Conservation (phyloP, 2,797 vertebrate genomes). For the Eulemur albifrons region DNA sequence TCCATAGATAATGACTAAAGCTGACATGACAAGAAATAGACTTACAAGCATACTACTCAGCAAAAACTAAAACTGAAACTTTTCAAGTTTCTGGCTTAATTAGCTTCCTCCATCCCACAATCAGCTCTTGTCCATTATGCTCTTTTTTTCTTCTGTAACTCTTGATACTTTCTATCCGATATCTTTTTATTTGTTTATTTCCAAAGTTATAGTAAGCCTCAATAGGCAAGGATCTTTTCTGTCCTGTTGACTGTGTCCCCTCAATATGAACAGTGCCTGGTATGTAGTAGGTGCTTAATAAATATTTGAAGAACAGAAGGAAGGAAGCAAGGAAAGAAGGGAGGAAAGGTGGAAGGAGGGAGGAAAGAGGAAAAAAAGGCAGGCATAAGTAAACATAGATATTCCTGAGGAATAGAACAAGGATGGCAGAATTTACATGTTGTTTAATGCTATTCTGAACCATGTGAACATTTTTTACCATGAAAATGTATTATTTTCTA, state of each 20-base stretch:
- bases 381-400: neutral
- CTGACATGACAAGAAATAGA: neutral
- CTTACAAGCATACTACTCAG: neutral
- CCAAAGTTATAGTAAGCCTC: neutral
- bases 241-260: neutral
- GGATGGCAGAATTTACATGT: neutral
- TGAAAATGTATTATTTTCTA: neutral
- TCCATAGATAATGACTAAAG: neutral
- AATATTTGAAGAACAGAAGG: too few species aligned
- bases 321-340: rapidly evolving
- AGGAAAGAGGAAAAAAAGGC: rapidly evolving
- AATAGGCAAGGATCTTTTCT: neutral
- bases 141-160: neutral
- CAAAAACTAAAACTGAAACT: neutral
- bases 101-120: neutral
- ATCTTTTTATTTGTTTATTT: conserved; percentile 18
- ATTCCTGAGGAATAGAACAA: neutral
- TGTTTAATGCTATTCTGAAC: neutral
- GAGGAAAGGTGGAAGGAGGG: rapidly evolving
- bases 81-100: neutral
- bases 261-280: neutral
- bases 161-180: neutral
- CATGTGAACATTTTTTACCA: neutral
- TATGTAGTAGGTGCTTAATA: neutral
- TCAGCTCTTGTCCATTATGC: neutral